A percentile compares a stretch with the other conserved stretches of the same genome.
Conservation (phyloP, 1,140 invertebrate genomes). For the Macrocentrus cingulum region DNA sequence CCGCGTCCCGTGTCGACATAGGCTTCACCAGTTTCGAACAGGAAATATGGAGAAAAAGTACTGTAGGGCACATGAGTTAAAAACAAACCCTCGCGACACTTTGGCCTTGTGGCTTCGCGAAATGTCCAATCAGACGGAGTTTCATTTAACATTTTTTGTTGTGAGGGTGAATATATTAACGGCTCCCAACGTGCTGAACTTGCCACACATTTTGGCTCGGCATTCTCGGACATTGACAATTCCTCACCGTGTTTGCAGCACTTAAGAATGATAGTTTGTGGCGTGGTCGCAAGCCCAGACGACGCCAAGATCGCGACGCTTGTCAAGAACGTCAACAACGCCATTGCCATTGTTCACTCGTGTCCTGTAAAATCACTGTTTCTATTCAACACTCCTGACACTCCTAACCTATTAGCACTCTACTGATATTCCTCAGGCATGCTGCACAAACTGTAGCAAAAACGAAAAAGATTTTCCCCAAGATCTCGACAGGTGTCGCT, state of each 20-base stretch:
- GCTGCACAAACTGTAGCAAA: too few species aligned
- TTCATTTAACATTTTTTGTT: slow-evolving; percentile 37
- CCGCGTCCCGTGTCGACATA: slow-evolving; percentile 49
- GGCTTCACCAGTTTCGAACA: slow-evolving; percentile 63
- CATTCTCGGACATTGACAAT: slow-evolving; percentile 35
- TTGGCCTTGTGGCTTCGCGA: slow-evolving; percentile 41
- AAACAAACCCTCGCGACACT: slow-evolving; percentile 48
- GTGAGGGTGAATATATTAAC: slow-evolving; percentile 58
- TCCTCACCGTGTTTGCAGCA: slow-evolving; percentile 59
- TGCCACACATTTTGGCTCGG: slow-evolving; percentile 32
- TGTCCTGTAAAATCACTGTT: too few species aligned
- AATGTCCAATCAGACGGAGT: slow-evolving; percentile 59
- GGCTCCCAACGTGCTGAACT: slow-evolving; percentile 51
- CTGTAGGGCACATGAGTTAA: slow-evolving; percentile 45
- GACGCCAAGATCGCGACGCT: neutral
- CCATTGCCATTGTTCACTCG: slow-evolving; percentile 10
- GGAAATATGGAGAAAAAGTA: slow-evolving; percentile 45
- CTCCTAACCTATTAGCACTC: too few species aligned
- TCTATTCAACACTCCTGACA: too few species aligned
- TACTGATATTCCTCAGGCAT: too few species aligned
- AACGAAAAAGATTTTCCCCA: too few species aligned
- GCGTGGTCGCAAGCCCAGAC: slow-evolving; percentile 30
- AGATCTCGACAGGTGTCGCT: too few species aligned
- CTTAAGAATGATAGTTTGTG: slow-evolving; percentile 52
- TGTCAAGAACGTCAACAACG: neutral